These are phyloP conservation scores for Poecilia gillii DNA, from an alignment of 2,797 vertebrate genomes.

Conservation along the genomic window DNA sequence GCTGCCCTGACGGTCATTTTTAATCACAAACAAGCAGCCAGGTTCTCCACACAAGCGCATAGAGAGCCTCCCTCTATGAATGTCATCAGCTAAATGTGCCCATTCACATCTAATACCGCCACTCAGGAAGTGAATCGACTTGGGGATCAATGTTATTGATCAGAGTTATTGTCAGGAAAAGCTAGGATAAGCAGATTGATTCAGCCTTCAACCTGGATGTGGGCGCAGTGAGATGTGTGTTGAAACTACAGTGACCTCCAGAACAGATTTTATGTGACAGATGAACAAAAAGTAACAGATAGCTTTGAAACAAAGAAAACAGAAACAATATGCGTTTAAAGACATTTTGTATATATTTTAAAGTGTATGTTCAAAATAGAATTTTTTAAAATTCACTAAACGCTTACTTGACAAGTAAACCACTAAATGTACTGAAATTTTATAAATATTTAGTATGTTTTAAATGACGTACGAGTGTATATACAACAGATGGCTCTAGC, in stretches of 20 bases:
- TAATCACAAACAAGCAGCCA: conserved; percentile 17
- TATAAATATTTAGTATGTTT: no score
- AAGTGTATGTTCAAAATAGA: no score
- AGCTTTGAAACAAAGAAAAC: background rate
- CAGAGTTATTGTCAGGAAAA: conserved; percentile 15
- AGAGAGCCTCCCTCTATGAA: conserved; percentile 23
- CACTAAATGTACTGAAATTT: no score
- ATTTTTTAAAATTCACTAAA: no score
- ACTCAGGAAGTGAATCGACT: conserved; percentile 20
- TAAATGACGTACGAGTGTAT: no score
- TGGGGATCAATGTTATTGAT: conserved; percentile 43
- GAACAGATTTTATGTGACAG: background rate
- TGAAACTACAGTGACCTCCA: background rate
- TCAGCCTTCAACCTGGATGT: conserved; percentile 8
- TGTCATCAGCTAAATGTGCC: conserved; percentile 55
- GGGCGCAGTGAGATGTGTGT: background rate
- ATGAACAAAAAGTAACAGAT: background rate
- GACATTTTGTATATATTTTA: no score
- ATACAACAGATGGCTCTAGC: no score
- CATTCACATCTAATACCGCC: conserved; percentile 35
- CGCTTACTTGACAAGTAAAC: no score
- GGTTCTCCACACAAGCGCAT: conserved; percentile 20
- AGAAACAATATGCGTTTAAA: no score
- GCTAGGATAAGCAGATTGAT: conserved; percentile 5
- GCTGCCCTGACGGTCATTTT: background rate